These are phyloP conservation scores for Gymnobelideus leadbeateri DNA, from an alignment of 2,113 vertebrate species.

Conservation along the genomic window DNA sequence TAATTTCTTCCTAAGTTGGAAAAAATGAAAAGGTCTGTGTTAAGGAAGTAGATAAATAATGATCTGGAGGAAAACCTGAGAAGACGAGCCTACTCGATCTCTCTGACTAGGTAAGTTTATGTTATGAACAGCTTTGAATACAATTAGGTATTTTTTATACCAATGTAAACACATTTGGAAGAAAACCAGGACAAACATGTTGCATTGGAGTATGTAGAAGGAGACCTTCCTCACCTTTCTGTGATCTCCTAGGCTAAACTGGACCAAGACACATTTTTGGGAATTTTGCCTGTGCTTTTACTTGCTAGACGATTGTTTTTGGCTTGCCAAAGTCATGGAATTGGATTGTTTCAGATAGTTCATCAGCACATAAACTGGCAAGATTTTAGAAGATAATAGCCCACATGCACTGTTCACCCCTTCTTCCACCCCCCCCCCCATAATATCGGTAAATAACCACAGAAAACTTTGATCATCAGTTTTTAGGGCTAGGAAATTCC, in stretches of 20 bases:
- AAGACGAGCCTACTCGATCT: background rate
- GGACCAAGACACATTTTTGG: background rate
- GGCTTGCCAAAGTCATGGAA: slow-evolving; percentile 3
- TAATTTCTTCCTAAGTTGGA: background rate
- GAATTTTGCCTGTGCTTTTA: background rate
- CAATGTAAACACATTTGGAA: background rate
- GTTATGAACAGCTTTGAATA: slow-evolving; percentile 8
- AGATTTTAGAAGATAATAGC: background rate
- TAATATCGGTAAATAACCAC: slow-evolving; percentile 16
- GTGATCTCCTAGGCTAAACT: background rate
- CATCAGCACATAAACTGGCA: background rate
- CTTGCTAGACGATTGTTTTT: slow-evolving; percentile 45
- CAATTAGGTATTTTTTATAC: slow-evolving; percentile 20
- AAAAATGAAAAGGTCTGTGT: background rate
- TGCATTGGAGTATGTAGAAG: background rate
- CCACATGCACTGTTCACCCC: background rate
- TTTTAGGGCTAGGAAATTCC: slow-evolving; percentile 30
- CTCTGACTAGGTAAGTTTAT: background rate
- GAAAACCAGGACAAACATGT: background rate
- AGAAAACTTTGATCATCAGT: slow-evolving; percentile 33
- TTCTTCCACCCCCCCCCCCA: background rate
- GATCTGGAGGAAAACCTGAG: background rate
- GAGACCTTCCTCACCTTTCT: background rate
- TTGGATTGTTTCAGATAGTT: slow-evolving; percentile 23
- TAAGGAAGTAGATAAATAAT: background rate